phyloP scores from a whole-genome alignment of 2,113 vertebrate genomes.

The Podarcis raffonei region DNA sequence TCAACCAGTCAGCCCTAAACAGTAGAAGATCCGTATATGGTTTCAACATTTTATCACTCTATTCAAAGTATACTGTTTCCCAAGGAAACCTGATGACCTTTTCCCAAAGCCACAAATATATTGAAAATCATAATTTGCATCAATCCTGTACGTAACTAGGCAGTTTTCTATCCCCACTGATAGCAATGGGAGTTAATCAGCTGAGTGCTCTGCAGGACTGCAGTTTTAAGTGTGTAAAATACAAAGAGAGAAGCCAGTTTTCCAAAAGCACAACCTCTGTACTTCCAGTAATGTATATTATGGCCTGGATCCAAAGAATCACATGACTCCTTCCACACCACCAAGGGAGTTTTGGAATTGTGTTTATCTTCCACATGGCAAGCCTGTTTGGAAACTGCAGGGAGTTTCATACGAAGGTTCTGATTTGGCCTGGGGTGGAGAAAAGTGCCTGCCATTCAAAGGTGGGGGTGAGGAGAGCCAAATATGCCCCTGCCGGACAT shows the following conservation, averaged over 20 bases:
- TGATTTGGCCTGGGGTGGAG: background rate
- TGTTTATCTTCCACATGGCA: background rate
- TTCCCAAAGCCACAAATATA: slow-evolving; percentile 9
- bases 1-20: background rate
- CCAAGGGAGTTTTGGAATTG: background rate
- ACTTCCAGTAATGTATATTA: background rate
- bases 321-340: background rate
- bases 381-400: background rate
- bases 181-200: background rate
- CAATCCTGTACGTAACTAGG: background rate
- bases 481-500: background rate
- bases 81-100: slow-evolving; percentile 30
- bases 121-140: background rate
- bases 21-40: no score
- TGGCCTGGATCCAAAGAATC: background rate
- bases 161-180: background rate
- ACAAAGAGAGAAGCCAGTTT: background rate
- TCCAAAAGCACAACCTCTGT: background rate
- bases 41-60: slow-evolving; percentile 28
- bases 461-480: background rate
- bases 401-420: background rate
- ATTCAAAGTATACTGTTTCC: slow-evolving; percentile 27
- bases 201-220: background rate
- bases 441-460: background rate
- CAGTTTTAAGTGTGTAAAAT: background rate